Evolutionary conservation across 2,888 invertebrate species (phyloP).

Genomic region (Polia nebulosa): DNA sequence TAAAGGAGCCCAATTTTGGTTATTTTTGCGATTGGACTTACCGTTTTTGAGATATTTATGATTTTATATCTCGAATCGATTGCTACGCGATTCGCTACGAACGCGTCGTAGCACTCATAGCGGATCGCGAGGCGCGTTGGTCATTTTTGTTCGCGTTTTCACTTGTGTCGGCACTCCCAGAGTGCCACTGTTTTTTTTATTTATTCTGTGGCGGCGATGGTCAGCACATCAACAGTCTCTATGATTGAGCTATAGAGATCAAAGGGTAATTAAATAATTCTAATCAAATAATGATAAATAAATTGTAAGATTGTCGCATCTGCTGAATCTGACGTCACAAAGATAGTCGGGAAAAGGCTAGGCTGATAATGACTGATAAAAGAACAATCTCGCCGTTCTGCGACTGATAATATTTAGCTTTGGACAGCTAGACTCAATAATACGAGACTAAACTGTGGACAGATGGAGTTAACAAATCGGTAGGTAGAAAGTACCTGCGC

Average conservation of each 20-base stretch:
- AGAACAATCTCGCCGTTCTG: slow-evolving; percentile 14
- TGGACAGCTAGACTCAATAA: background rate
- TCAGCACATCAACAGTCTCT: background rate
- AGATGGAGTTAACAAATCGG: background rate
- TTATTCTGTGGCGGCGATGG: background rate
- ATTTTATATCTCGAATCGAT: no score
- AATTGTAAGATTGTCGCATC: slow-evolving; percentile 5
- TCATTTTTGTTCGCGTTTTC: no score
- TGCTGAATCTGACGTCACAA: slow-evolving; percentile 7
- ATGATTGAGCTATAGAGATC: background rate
- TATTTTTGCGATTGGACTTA: no score
- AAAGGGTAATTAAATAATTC: background rate
- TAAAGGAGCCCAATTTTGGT: no score
- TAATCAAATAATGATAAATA: background rate
- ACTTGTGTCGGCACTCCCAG: no score
- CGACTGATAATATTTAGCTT: slow-evolving; percentile 8
- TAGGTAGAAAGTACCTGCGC: no score
- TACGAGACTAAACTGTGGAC: background rate
- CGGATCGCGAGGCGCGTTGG: no score
- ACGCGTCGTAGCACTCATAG: no score
- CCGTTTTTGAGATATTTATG: no score
- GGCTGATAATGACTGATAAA: slow-evolving; percentile 33
- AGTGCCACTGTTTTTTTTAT: no score
- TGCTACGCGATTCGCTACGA: no score
- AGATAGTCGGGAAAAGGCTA: background rate